Evolutionary conservation across 2,797 vertebrate genomes (phyloP).

Genomic region (Neosalanx taihuensis): DNA sequence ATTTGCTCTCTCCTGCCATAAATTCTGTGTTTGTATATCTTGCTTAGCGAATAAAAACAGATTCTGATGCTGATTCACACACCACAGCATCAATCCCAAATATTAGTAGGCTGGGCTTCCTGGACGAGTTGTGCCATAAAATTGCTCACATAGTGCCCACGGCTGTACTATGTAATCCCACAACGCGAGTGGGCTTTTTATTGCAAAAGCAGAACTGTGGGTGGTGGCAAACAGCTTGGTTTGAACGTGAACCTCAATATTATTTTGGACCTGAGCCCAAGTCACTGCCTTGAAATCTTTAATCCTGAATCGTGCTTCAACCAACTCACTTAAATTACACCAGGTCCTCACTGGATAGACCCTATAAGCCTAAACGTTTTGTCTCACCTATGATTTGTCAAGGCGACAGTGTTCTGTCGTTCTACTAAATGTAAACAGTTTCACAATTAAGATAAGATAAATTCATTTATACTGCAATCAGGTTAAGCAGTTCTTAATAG

Average conservation of each 20-base stretch:
- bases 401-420: background rate
- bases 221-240: slow-evolving; percentile 9
- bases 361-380: background rate
- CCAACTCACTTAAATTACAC: background rate
- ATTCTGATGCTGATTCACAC: too few relatives aligned
- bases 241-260: background rate
- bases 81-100: background rate
- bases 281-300: background rate
- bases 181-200: background rate
- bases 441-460: too few relatives aligned
- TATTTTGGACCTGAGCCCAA: background rate
- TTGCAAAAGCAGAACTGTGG: background rate
- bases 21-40: too few relatives aligned
- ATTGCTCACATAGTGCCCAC: background rate
- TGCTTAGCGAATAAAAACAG: too few relatives aligned
- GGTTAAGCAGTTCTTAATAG: too few relatives aligned
- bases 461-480: too few relatives aligned
- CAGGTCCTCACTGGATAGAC: too few relatives aligned
- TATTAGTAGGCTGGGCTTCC: background rate
- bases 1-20: too few relatives aligned
- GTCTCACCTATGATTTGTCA: background rate
- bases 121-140: background rate
- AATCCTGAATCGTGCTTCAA: background rate
- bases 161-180: background rate
- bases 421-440: background rate